Evolutionary conservation across 2,888 invertebrate species (phyloP).

Genomic region (Barypeithes pellucidus): DNA sequence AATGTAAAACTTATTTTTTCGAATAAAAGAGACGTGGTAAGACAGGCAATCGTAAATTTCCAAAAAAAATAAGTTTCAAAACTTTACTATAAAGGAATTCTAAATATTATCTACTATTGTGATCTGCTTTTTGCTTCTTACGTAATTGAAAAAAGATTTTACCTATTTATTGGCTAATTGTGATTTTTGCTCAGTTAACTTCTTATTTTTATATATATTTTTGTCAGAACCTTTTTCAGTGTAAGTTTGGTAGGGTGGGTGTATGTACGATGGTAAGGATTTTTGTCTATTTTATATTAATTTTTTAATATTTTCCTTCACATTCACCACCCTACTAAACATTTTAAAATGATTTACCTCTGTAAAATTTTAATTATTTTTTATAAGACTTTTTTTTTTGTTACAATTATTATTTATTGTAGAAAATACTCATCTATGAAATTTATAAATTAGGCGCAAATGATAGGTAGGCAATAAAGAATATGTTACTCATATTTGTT

Average conservation of each 20-base stretch:
- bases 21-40: slow-evolving; percentile 7
- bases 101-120: slow-evolving; percentile 41
- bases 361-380: slow-evolving; percentile 27
- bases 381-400: slow-evolving; percentile 27
- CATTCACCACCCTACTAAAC: slow-evolving; percentile 68
- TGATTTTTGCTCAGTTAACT: slow-evolving; percentile 39
- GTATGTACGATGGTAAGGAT: slow-evolving; percentile 57
- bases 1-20: too few relatives aligned
- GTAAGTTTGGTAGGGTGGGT: slow-evolving; percentile 70
- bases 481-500: slow-evolving; percentile 43
- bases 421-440: slow-evolving; percentile 50
- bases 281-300: slow-evolving; percentile 54
- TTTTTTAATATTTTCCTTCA: slow-evolving; percentile 34
- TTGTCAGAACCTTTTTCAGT: slow-evolving; percentile 61
- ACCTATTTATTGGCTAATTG: slow-evolving; percentile 23
- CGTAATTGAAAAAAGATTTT: slow-evolving; percentile 19
- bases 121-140: slow-evolving; percentile 38
- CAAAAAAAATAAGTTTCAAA: neutral
- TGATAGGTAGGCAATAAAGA: slow-evolving; percentile 48
- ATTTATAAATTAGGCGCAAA: slow-evolving; percentile 36
- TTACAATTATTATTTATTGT: slow-evolving; percentile 45
- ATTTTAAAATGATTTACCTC: slow-evolving; percentile 9
- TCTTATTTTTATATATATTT: slow-evolving; percentile 37
- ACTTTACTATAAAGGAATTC: slow-evolving; percentile 12
- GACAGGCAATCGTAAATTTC: neutral